A percentile compares a stretch with the other conserved stretches of the same genome.
Conservation (phyloP, 1,140 invertebrate genomes). For the Choristoneura fumiferana region DNA sequence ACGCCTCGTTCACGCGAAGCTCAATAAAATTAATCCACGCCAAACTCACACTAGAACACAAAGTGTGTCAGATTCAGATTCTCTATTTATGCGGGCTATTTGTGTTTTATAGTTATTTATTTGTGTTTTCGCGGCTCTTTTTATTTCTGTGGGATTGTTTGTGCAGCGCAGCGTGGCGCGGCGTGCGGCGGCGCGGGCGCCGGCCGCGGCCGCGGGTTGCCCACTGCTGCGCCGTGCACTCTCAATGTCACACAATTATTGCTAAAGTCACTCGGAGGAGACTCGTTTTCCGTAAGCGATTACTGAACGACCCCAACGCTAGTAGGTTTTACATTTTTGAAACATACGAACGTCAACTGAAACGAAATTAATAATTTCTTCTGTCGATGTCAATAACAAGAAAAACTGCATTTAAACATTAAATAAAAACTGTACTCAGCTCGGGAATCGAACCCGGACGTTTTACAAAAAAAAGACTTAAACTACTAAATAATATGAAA, state of each 20-base stretch:
- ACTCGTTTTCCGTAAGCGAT: slow-evolving; percentile 31
- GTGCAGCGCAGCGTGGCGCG: not conserved
- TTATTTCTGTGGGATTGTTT: slow-evolving; percentile 43
- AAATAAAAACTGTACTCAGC: too few relatives aligned
- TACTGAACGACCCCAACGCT: slow-evolving; percentile 21
- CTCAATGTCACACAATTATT: slow-evolving; percentile 32
- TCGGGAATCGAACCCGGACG: too few relatives aligned
- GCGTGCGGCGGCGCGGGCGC: not conserved
- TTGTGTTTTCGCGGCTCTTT: slow-evolving; percentile 36
- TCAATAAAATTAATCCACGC: slow-evolving; percentile 46
- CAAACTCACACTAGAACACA: slow-evolving; percentile 30
- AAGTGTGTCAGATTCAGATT: slow-evolving; percentile 64
- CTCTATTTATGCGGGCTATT: slow-evolving; percentile 59
- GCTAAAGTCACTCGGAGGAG: slow-evolving; percentile 32
- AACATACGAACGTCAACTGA: too few relatives aligned
- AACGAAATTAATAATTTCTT: too few relatives aligned
- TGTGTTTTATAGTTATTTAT: slow-evolving; percentile 46
- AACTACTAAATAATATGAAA: too few relatives aligned
- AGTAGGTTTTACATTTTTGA: too few relatives aligned
- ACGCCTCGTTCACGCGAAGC: slow-evolving; percentile 21
- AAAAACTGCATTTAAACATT: too few relatives aligned
- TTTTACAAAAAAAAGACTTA: too few relatives aligned
- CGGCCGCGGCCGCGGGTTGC: slow-evolving; percentile 8
- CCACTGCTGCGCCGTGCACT: slow-evolving; percentile 13
- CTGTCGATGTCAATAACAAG: too few relatives aligned